Evolutionary conservation across 92 coral and sea anemone species (phyloP), one percentile per base, ranked within the genome.

Genomic region (Epizoanthus scotinus): DNA sequence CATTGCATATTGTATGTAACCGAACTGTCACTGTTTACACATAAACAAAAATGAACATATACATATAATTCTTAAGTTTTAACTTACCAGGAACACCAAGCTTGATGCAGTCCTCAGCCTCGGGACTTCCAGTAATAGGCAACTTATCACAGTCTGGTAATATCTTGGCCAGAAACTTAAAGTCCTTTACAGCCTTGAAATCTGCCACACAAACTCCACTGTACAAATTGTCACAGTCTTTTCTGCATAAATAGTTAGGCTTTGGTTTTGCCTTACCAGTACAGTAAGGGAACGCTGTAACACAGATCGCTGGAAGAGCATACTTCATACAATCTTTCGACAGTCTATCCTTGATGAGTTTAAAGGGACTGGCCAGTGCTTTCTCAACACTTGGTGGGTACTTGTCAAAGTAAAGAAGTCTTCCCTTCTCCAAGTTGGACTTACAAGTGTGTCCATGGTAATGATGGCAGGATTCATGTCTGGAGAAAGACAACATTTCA

Each of bases 361-460:
- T 87, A 53, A 95, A 84, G 0, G 99, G 95, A 21, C 83, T 81
- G 20, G 88, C 57, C 0, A 95, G 91, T 25, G 90, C 82, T 71
- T 79, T 86, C 68, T 95, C 99, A 10, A 95, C 89, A 71, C 63
- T 77, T 25, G 85, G 83, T 5, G 99, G 95, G 55, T 80, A 71
- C 27, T 89, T 87, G 77, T 91, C 84, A 53, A 93, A 85, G 88
- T 91, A 95, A 13, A 95, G 86, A 47, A 91, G 94, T 69, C 90
- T 93, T 62, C 82, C 90, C 59, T 87, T 89, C 67, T 90, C 94
- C 21, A 95, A 63, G 79, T 87, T 91, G 47, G 70, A 57, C 44
- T 83, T 83, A 84, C 99, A 95, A 78, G 85, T 84, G 25, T 77
- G 82, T 12, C 98, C 99, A 86, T 94, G 94, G 66, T 95, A 95